phyloP scores from a whole-genome alignment of 2,113 vertebrate species.

The Albula glossodonta region DNA sequence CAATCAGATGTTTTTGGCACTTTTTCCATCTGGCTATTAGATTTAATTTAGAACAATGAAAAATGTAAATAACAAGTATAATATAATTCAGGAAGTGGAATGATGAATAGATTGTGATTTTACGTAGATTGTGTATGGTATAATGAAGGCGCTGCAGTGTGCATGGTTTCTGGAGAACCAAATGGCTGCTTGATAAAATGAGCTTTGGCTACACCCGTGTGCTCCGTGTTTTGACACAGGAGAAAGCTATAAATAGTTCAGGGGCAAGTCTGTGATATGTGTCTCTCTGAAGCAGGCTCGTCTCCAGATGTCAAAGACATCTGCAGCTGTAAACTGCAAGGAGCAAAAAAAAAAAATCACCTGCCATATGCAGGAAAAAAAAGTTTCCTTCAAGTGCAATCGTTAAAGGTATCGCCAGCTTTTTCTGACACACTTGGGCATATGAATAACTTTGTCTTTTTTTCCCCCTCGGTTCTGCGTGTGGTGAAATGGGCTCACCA shows the following conservation, averaged over 20 bases:
- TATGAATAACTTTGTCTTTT: neutral
- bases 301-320: conserved; percentile 1
- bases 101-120: neutral
- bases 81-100: too few species aligned
- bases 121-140: neutral
- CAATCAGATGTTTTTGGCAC: too few species aligned
- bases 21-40: too few species aligned
- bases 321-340: neutral
- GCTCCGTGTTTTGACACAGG: neutral
- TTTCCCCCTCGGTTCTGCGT: neutral
- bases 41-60: too few species aligned
- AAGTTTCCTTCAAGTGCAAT: too few species aligned
- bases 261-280: neutral
- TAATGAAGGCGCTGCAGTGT: neutral
- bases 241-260: neutral
- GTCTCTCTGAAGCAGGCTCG: neutral
- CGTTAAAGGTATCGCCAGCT: neutral
- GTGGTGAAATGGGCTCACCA: conserved; percentile 16
- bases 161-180: neutral
- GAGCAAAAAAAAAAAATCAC: neutral
- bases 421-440: neutral
- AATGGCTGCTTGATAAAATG: neutral
- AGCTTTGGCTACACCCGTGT: neutral
- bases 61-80: too few species aligned
- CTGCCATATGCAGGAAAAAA: too few species aligned